These are phyloP conservation scores for Idaea dimidiata DNA, from an alignment of 2,888 invertebrate genomes.

Conservation along the genomic window DNA sequence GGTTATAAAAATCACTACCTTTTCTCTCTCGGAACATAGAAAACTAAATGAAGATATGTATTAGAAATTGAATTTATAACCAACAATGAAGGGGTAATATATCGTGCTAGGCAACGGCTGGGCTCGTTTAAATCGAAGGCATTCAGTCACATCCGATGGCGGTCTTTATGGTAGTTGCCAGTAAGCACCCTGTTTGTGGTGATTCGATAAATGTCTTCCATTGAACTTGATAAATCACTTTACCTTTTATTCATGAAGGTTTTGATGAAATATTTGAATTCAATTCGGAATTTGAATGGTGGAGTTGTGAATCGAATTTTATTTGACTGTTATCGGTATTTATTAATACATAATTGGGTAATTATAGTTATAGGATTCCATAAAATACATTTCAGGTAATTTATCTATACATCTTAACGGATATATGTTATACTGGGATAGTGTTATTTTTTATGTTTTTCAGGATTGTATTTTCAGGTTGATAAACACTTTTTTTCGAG, in stretches of 20 bases:
- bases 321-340: neutral
- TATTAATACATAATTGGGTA: neutral
- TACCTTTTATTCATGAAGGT: slow-evolving; percentile 20
- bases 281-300: slow-evolving; percentile 2
- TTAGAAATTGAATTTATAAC: slow-evolving; percentile 41
- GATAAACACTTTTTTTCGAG: too few relatives aligned
- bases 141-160: slow-evolving; percentile 39
- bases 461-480: too few relatives aligned
- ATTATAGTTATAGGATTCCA: neutral
- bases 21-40: slow-evolving; percentile 5
- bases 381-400: too few relatives aligned
- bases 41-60: slow-evolving; percentile 30
- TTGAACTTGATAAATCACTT: slow-evolving; percentile 24
- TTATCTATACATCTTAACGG: too few relatives aligned
- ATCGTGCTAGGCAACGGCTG: slow-evolving; percentile 34
- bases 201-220: slow-evolving; percentile 27
- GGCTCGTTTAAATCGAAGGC: slow-evolving; percentile 39
- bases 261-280: slow-evolving; percentile 7
- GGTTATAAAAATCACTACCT: too few relatives aligned
- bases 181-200: slow-evolving; percentile 26
- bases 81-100: slow-evolving; percentile 43
- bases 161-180: slow-evolving; percentile 27
- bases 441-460: too few relatives aligned
- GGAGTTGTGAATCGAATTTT: neutral
- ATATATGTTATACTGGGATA: too few relatives aligned